Evolutionary conservation across 2,888 invertebrate species (phyloP), one percentile per base, ranked within the genome.

Genomic region (Microctonus hyperodae): DNA sequence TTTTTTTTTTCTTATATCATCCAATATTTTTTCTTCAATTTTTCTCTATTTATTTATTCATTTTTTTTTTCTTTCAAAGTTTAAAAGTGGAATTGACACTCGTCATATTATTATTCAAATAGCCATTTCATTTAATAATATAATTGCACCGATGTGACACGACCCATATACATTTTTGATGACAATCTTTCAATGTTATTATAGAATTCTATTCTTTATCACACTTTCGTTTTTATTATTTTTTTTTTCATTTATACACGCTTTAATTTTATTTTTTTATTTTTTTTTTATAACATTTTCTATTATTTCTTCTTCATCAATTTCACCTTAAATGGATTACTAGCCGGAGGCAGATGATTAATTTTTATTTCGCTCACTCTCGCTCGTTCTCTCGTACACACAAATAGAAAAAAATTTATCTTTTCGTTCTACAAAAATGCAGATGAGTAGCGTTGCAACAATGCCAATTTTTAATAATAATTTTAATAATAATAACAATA

Each of bases 71-170:
- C 71, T 63, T 72, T 72, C 77, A 80, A 80, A 80, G 73, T 75
- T 80, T 79, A 77, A 81, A 82, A 82, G 78, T 83, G 82, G 83
- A 84, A 84, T 84, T 84, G 83, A 84, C 83, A 83, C 82, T 83
- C 76, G 83, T 82, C 82, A n/a, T n/a, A n/a, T n/a, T 58, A 83
- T 83, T 83, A 82, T 82, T 81, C 78, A 79, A 83, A 77, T 83
- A 82, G 81, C 78, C 77, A n/a, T 79, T 77, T 80, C 75, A 75
- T 77, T 35, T 61, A 78, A 74, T 55, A 67, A 53, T 51, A 78
- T 80, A 81, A 82, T 82, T 83, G 82, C 81, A 82, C 79, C 79
- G 75, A 78, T 78, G 76, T 79, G 75, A 80, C 77, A 78, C 75
- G 75, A 77, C 74, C 73, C 76, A 74, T 75, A 72, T 73, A 75